Conservation (phyloP, 2,797 vertebrate species). For the Oryzias dopingdopingensis region DNA sequence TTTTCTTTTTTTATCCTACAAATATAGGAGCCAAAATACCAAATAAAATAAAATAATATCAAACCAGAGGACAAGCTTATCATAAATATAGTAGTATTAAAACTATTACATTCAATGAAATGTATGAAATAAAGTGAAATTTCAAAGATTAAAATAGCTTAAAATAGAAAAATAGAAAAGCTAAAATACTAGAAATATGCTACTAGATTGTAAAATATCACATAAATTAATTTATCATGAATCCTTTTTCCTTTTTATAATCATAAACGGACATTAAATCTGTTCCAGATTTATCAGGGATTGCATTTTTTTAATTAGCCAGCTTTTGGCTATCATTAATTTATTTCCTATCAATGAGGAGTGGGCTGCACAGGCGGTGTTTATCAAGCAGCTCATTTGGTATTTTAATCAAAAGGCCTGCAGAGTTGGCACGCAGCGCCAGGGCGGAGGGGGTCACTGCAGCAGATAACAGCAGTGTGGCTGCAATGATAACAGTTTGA, state of each 20-base stretch:
- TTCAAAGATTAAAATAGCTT: no score
- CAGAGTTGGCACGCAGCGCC: not conserved
- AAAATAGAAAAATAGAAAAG: no score
- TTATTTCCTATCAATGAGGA: slow-evolving; percentile 7
- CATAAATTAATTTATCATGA: not conserved
- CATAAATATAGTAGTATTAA: no score
- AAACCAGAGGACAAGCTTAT: no score
- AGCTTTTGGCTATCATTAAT: not conserved
- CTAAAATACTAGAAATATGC: no score
- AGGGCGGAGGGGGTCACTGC: slow-evolving; percentile 47
- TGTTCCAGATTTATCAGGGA: slow-evolving; percentile 10
- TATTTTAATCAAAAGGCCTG: slow-evolving; percentile 20
- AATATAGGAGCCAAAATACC: no score
- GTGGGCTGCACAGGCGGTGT: not conserved
- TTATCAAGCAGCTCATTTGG: slow-evolving; percentile 14
- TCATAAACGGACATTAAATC: not conserved
- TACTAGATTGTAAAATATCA: not conserved
- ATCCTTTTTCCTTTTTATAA: not conserved
- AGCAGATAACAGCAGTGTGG: slow-evolving; percentile 50
- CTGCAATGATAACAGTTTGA: slow-evolving; percentile 29
- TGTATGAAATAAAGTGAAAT: no score
- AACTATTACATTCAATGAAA: no score
- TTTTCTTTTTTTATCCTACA: no score
- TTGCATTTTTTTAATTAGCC: slow-evolving; percentile 14
- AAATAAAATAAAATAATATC: no score